phyloP scores from a whole-genome alignment of 2,113 vertebrate genomes.

The Desmodus rotundus region DNA sequence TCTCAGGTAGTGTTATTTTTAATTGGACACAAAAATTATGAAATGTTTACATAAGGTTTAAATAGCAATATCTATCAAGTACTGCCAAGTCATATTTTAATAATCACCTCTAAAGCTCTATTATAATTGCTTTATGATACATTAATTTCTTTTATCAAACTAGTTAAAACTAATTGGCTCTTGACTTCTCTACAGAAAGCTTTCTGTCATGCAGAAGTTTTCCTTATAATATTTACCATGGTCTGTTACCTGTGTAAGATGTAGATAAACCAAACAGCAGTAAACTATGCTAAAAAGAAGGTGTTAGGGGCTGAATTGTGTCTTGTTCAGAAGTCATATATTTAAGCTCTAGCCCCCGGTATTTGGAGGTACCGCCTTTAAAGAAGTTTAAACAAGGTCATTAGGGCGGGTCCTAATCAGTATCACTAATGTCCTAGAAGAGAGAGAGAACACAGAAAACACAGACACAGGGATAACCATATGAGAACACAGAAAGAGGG shows the following conservation, averaged over 20 bases:
- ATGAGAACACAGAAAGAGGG: neutral
- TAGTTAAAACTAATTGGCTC: constrained; percentile 15
- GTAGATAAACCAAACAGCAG: neutral
- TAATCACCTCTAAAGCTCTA: neutral
- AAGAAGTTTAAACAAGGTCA: neutral
- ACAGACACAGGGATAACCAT: neutral
- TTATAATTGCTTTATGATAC: neutral
- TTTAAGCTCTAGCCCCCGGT: neutral
- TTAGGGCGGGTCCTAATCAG: neutral
- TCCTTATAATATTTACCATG: neutral
- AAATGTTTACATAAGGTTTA: neutral
- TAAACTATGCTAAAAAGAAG: constrained; percentile 5
- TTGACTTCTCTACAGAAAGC: neutral
- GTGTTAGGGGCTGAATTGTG: neutral
- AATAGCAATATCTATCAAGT: neutral
- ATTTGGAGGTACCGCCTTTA: neutral
- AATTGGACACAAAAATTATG: neutral
- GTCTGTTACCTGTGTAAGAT: neutral
- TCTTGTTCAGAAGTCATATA: neutral
- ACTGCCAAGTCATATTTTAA: neutral
- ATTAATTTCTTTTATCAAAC: neutral
- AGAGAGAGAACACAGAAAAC: neutral
- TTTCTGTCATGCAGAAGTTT: neutral
- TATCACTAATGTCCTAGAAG: neutral
- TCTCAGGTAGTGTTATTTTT: constrained; percentile 1